A percentile compares a stretch with the other conserved stretches of the same genome.
phyloP scores from a whole-genome alignment of 2,113 vertebrate species.

The Grammomys dolichurus region DNA sequence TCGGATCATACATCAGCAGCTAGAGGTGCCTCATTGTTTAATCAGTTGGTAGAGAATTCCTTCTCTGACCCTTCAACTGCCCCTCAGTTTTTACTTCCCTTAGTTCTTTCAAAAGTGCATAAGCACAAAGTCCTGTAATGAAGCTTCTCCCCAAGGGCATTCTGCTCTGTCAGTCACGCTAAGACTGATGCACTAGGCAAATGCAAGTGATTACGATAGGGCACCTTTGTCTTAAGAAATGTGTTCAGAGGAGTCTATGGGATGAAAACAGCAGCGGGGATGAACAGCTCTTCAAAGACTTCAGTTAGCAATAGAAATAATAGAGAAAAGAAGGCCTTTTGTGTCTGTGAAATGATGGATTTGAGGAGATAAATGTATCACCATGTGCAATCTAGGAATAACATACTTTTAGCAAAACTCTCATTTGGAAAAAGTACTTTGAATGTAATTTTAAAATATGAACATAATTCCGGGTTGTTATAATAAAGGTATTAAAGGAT shows the following conservation, averaged over 20 bases:
- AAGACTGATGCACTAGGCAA: background rate
- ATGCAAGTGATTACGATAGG: background rate
- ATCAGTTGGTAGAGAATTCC: background rate
- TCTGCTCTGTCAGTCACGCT: background rate
- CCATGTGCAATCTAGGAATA: background rate
- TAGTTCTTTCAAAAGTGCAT: background rate
- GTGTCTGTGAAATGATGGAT: background rate
- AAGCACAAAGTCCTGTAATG: background rate
- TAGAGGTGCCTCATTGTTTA: background rate
- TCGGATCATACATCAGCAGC: background rate
- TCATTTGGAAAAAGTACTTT: background rate
- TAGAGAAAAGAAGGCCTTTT: background rate
- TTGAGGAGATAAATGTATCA: background rate
- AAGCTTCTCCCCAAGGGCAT: background rate
- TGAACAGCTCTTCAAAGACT: background rate
- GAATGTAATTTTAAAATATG: background rate
- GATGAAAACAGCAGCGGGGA: background rate
- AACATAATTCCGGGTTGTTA: background rate
- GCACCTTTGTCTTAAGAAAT: background rate
- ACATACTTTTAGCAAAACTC: background rate
- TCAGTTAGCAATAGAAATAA: background rate
- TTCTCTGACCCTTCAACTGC: background rate
- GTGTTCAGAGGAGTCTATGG: background rate
- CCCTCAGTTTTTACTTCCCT: background rate
- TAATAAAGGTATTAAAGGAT: slow-evolving; percentile 17